A percentile compares a stretch with the other conserved stretches of the same genome.
Evolutionary conservation across 2,797 vertebrate species (phyloP).

Genomic region (Antrozous pallidus): DNA sequence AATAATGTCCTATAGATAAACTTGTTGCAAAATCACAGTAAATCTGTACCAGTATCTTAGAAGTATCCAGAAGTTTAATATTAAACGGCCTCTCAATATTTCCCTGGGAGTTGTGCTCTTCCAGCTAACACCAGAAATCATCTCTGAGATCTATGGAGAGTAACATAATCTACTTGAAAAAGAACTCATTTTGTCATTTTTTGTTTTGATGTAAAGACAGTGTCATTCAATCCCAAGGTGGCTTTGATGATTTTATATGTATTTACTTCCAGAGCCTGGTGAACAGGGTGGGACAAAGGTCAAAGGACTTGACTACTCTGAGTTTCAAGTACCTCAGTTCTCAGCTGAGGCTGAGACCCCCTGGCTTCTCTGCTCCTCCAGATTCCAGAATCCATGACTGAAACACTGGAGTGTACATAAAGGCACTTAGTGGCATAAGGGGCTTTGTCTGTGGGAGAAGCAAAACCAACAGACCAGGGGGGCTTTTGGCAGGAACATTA

Average conservation of each 20-base stretch:
- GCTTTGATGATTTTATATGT: background rate
- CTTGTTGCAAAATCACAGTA: slow-evolving; percentile 18
- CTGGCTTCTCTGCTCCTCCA: background rate
- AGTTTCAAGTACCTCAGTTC: background rate
- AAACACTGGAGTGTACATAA: rapidly evolving
- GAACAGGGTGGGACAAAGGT: background rate
- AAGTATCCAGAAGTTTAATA: background rate
- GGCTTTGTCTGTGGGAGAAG: background rate
- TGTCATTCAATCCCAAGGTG: background rate
- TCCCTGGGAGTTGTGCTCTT: background rate
- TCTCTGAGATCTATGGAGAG: background rate
- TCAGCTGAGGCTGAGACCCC: background rate
- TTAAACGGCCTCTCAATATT: background rate
- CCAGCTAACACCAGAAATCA: background rate
- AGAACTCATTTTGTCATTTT: background rate
- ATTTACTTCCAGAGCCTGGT: background rate
- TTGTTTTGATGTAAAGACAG: background rate
- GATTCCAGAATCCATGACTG: background rate
- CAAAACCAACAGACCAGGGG: background rate
- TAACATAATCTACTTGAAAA: background rate
- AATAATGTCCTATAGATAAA: background rate
- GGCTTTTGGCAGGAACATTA: background rate
- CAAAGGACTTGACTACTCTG: background rate
- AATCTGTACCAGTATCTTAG: background rate
- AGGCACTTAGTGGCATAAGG: background rate